Evolutionary conservation across 2,113 vertebrate species (phyloP).

Genomic region (Narcine bancroftii): DNA sequence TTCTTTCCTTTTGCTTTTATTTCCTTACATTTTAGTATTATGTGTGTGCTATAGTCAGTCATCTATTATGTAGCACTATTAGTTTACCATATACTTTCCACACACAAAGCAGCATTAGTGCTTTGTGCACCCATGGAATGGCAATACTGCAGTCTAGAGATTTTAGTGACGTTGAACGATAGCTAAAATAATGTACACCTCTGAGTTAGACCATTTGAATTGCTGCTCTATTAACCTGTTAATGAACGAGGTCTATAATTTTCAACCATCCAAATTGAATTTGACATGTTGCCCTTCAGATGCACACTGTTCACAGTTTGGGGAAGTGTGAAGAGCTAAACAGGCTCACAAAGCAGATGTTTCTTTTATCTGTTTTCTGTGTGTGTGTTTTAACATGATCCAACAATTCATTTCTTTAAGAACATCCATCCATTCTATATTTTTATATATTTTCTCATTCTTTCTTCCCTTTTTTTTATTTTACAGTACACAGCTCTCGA

Average conservation of each 20-base stretch:
- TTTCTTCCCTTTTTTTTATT: constrained; percentile 41
- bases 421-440: neutral
- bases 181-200: constrained; percentile 16
- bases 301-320: neutral
- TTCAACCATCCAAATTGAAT: constrained; percentile 24
- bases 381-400: constrained; percentile 38
- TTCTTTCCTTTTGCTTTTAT: constrained; percentile 24
- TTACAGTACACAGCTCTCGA: constrained; percentile 94
- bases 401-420: neutral
- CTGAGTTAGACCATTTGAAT: neutral
- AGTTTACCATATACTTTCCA: neutral
- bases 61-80: neutral
- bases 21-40: neutral
- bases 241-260: neutral
- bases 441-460: neutral
- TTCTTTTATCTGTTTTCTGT: constrained; percentile 51
- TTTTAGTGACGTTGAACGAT: neutral
- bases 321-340: neutral
- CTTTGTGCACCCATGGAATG: neutral
- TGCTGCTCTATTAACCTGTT: neutral
- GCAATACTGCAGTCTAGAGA: neutral
- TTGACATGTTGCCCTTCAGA: neutral
- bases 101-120: neutral
- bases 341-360: neutral
- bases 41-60: neutral